Conservation (phyloP, 2,797 vertebrate species). For the Gadopsis marmoratus region DNA sequence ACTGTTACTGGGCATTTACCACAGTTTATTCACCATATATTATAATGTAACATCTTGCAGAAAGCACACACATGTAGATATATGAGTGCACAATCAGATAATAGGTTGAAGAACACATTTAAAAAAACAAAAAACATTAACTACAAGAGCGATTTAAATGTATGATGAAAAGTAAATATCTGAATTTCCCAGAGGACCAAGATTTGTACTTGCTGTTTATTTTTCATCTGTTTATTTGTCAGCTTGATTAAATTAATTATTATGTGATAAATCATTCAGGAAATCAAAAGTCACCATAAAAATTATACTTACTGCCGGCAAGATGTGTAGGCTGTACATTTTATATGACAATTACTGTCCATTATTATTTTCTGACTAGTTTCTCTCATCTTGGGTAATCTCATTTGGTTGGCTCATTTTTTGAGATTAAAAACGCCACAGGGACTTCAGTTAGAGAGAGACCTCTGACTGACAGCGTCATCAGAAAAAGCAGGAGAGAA, state of each 20-base stretch:
- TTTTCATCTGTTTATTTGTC: constrained; percentile 53
- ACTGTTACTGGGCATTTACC: constrained; percentile 66
- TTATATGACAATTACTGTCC: constrained; percentile 59
- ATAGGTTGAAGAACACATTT: constrained; percentile 61
- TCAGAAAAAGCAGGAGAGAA: constrained; percentile 70
- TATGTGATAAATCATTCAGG: constrained; percentile 66
- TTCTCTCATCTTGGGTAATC: constrained; percentile 66
- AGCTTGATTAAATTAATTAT: constrained; percentile 60
- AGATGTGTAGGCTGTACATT: constrained; percentile 72
- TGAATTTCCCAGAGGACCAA: constrained; percentile 34
- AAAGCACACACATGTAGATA: constrained; percentile 72
- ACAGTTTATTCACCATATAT: constrained; percentile 78
- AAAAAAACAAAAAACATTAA: constrained; percentile 53
- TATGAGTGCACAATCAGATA: constrained; percentile 70
- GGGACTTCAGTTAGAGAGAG: constrained; percentile 51
- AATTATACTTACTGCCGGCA: constrained; percentile 56
- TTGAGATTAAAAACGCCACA: constrained; percentile 63
- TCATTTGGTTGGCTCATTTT: constrained; percentile 69
- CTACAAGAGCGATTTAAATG: constrained; percentile 58
- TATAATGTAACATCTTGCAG: constrained; percentile 68
- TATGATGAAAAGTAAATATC: constrained; percentile 68
- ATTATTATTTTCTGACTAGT: constrained; percentile 54
- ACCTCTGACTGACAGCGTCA: constrained; percentile 67
- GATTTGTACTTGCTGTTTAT: constrained; percentile 53
- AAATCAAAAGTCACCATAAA: constrained; percentile 69